phyloP scores from a whole-genome alignment of 2,797 vertebrate species.

The Pangasius mekongensis region DNA sequence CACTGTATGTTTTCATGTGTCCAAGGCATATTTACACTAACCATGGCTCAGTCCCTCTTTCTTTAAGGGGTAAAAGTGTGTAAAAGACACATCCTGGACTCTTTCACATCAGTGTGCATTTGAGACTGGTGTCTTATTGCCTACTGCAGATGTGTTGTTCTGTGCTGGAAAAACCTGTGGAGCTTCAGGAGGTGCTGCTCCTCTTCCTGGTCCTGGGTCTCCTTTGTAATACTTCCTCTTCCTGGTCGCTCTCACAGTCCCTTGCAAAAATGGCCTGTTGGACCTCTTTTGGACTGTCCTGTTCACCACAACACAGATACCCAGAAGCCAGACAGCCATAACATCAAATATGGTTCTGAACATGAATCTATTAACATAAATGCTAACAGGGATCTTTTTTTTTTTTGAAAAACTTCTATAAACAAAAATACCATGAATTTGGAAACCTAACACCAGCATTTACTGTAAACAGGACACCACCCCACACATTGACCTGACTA shows the following conservation, averaged over 20 bases:
- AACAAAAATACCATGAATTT: conserved; percentile 1
- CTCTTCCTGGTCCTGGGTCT: conserved; percentile 81
- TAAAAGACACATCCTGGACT: conserved; percentile 23
- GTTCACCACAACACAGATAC: conserved; percentile 34
- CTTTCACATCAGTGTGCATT: conserved; percentile 41
- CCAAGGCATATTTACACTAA: conserved; percentile 25
- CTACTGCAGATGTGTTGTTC: background rate
- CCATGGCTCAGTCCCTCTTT: conserved; percentile 23
- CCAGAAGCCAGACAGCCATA: background rate
- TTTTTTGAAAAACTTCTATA: background rate
- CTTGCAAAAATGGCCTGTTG: conserved; percentile 74
- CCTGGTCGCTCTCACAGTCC: conserved; percentile 89
- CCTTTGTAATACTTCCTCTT: conserved; percentile 79
- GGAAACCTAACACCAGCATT: conserved; percentile 26
- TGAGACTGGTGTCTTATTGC: conserved; percentile 4
- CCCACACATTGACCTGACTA: conserved; percentile 9
- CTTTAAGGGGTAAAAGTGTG: conserved; percentile 14
- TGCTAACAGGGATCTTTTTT: background rate
- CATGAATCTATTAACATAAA: background rate
- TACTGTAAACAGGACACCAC: conserved; percentile 30
- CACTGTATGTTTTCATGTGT: conserved; percentile 23
- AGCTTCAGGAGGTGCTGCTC: conserved; percentile 87
- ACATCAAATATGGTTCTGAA: background rate
- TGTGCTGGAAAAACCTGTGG: background rate
- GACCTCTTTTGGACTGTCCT: conserved; percentile 38